A percentile compares a stretch with the other conserved stretches of the same genome.
These are phyloP conservation scores for Micrasema longulum DNA, from an alignment of 1,140 invertebrate species.

Conservation along the genomic window DNA sequence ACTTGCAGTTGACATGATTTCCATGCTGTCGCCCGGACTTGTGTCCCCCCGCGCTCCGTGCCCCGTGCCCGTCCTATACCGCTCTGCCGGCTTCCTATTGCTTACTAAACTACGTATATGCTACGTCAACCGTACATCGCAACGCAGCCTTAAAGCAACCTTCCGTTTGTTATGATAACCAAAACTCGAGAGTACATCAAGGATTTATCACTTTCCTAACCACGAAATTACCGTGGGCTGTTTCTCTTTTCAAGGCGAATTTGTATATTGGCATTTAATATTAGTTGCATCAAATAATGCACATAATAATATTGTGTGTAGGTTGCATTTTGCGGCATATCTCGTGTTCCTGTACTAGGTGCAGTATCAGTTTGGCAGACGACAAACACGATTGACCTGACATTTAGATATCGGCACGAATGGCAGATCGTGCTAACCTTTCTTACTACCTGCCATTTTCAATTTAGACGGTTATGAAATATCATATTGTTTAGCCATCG, in stretches of 20 bases:
- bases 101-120: no score
- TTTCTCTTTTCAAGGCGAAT: no score
- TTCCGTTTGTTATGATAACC: no score
- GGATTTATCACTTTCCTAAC: no score
- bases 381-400: slow-evolving; percentile 36
- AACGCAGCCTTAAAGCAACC: no score
- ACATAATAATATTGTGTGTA: neutral
- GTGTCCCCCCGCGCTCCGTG: neutral
- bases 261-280: no score
- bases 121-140: no score
- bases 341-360: slow-evolving; percentile 9
- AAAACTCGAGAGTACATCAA: no score
- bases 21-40: slow-evolving; percentile 17
- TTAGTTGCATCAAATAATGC: neutral
- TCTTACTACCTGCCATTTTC: slow-evolving; percentile 25
- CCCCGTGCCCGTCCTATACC: no score
- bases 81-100: no score
- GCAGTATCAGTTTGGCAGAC: slow-evolving; percentile 31
- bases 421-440: slow-evolving; percentile 34
- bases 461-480: slow-evolving; percentile 18
- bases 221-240: no score
- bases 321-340: neutral
- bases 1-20: slow-evolving; percentile 27
- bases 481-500: neutral
- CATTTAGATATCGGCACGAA: slow-evolving; percentile 24